A percentile compares a stretch with the other conserved stretches of the same genome.
phyloP scores from a whole-genome alignment of 2,888 invertebrate genomes.

The Beris morrisii region DNA sequence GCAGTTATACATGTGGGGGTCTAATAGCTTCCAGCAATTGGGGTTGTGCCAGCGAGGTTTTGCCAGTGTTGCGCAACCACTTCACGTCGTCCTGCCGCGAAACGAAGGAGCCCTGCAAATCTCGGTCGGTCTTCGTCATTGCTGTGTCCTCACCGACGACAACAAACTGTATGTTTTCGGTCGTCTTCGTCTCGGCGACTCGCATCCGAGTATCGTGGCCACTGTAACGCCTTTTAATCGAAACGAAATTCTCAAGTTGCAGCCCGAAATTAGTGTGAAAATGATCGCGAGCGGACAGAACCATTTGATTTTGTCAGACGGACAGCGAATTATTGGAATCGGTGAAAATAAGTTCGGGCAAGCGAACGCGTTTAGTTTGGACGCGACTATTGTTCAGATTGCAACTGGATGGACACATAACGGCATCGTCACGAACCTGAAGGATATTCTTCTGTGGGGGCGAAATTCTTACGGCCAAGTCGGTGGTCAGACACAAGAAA shows the following conservation, averaged over 20 bases:
- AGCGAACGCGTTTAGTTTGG: slow-evolving; percentile 59
- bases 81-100: slow-evolving; percentile 48
- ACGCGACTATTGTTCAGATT: slow-evolving; percentile 61
- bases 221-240: slow-evolving; percentile 49
- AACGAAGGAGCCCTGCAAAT: slow-evolving; percentile 47
- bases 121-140: slow-evolving; percentile 52
- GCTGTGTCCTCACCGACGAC: slow-evolving; percentile 50
- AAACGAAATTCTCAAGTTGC: slow-evolving; percentile 47
- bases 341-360: slow-evolving; percentile 87
- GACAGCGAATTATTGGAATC: slow-evolving; percentile 68
- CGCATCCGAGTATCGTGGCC: slow-evolving; percentile 46
- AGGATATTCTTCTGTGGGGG: slow-evolving; percentile 74
- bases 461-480: slow-evolving; percentile 80
- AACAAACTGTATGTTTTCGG: slow-evolving; percentile 52
- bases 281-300: slow-evolving; percentile 78
- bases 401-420: slow-evolving; percentile 77
- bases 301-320: slow-evolving; percentile 58
- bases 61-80: slow-evolving; percentile 49
- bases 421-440: slow-evolving; percentile 64
- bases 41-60: slow-evolving; percentile 62
- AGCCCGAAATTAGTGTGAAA: slow-evolving; percentile 58
- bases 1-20: slow-evolving; percentile 79
- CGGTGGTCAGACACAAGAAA: slow-evolving; percentile 58
- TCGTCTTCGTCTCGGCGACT: slow-evolving; percentile 47
- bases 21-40: slow-evolving; percentile 76